phyloP scores from a whole-genome alignment of 1,140 invertebrate genomes.

The Ganaspis sp. region DNA sequence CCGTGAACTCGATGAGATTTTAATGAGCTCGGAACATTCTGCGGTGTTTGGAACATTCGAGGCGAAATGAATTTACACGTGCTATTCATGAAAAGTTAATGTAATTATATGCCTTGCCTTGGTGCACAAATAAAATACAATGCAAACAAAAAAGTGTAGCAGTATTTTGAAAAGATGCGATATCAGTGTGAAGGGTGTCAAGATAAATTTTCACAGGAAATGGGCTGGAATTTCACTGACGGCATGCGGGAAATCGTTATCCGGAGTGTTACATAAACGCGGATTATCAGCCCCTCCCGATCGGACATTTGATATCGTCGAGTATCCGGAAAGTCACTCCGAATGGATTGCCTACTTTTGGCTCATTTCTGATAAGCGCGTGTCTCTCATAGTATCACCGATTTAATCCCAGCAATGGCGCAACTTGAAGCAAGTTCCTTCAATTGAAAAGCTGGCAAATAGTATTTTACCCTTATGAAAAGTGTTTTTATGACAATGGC shows the following conservation, averaged over 20 bases:
- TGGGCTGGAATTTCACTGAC: conserved; percentile 11
- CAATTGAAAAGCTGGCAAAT: conserved; percentile 7
- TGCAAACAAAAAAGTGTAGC: not conserved
- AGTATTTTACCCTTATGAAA: not conserved
- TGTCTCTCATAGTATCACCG: not conserved
- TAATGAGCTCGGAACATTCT: not conserved
- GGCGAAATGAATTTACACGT: not conserved
- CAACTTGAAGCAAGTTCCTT: not conserved
- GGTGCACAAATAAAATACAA: conserved; percentile 6
- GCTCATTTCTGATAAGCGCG: conserved; percentile 25
- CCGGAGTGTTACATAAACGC: conserved; percentile 21
- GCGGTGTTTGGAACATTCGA: not conserved
- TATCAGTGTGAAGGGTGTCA: not conserved
- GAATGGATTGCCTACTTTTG: conserved; percentile 25
- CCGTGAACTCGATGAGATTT: not conserved
- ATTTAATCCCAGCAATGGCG: not conserved
- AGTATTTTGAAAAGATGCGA: not conserved
- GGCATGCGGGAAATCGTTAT: conserved; percentile 25
- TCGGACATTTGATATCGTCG: conserved; percentile 8
- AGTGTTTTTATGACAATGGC: conserved; percentile 20
- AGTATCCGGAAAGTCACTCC: conserved; percentile 11
- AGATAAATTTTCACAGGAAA: conserved; percentile 23
- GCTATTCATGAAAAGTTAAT: not conserved
- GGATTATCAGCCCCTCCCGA: conserved; percentile 15
- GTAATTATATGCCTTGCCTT: not conserved